A percentile compares a stretch with the other conserved stretches of the same genome.
These are phyloP conservation scores for Epistrophe grossulariae DNA, from an alignment of 2,888 invertebrate genomes.

Conservation along the genomic window DNA sequence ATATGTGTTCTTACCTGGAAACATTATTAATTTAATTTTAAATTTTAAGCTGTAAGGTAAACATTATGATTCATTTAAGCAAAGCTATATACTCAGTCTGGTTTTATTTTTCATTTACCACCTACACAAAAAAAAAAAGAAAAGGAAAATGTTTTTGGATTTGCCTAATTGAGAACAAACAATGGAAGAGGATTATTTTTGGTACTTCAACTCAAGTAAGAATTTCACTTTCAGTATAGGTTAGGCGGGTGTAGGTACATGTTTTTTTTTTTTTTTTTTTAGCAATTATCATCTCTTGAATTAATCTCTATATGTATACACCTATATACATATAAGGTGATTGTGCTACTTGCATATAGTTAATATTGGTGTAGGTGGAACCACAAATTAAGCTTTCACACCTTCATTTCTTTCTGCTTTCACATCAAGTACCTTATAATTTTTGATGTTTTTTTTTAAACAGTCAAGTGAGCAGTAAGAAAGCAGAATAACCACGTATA, in stretches of 20 bases:
- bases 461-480: neutral
- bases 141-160: neutral
- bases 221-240: slow-evolving; percentile 10
- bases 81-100: neutral
- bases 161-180: slow-evolving; percentile 19
- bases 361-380: neutral
- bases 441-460: neutral
- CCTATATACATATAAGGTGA: neutral
- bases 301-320: neutral
- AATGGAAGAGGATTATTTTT: neutral
- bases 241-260: neutral
- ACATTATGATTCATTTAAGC: neutral
- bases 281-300: too few species aligned
- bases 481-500: neutral
- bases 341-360: neutral
- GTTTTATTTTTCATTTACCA: neutral
- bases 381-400: neutral
- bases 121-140: too few species aligned
- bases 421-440: neutral
- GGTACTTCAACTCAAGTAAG: neutral
- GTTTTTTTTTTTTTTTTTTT: too few species aligned
- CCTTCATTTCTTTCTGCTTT: neutral
- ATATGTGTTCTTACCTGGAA: too few species aligned
- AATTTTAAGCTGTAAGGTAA: too few species aligned
- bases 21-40: too few species aligned